Percentiles rank a stretch among this genome's conserved stretches.
Conservation (phyloP, 2,797 vertebrate species). For the Cossypha caffra region DNA sequence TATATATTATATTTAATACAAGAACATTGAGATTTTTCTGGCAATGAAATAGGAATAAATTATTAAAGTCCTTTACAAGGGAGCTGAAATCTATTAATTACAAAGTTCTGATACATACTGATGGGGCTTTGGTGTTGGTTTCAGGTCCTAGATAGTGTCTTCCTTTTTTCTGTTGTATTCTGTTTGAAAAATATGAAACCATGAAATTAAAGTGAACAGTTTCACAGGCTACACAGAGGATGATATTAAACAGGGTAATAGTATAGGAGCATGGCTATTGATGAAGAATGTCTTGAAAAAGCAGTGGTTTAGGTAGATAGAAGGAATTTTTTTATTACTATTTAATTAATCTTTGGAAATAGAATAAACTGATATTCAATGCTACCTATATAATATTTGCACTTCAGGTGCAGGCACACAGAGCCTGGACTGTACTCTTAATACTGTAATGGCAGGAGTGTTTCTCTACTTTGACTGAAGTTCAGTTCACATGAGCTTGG, state of each 20-base stretch:
- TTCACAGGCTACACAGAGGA: neutral
- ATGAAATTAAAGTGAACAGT: neutral
- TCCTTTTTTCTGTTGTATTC: neutral
- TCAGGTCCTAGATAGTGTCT: neutral
- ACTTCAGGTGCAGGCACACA: neutral
- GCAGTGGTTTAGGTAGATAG: neutral
- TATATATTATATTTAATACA: neutral
- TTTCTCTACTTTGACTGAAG: neutral
- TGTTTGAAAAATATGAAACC: neutral
- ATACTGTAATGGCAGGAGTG: neutral
- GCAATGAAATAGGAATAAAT: neutral
- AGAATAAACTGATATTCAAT: neutral
- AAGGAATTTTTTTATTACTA: neutral
- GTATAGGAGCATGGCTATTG: neutral
- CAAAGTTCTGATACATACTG: neutral
- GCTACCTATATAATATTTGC: neutral
- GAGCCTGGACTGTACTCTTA: neutral
- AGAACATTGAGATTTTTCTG: neutral
- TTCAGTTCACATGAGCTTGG: neutral
- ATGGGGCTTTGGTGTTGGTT: neutral
- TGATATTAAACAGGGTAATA: neutral
- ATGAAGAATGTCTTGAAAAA: neutral
- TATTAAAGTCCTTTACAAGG: neutral
- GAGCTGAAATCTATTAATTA: neutral
- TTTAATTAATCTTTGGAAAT: neutral